Evolutionary conservation across 2,888 invertebrate species (phyloP), one percentile per base, ranked within the genome.

Genomic region (Xestobium rufovillosum): DNA sequence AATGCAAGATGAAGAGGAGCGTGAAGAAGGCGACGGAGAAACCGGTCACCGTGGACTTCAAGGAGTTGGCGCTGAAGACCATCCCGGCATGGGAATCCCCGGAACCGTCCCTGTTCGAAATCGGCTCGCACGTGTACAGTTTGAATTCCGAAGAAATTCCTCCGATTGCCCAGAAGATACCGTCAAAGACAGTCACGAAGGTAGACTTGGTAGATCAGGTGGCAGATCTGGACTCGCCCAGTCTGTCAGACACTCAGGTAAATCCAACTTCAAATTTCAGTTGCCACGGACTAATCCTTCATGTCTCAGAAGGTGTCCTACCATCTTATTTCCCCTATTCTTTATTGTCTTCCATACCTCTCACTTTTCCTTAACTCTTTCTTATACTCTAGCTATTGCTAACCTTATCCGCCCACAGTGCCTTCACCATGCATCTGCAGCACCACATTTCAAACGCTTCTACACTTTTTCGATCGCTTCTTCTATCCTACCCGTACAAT

Each of bases 171-270:
- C 51, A 52, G 14, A 53, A 49, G 33, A 34, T 43, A 23, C 48
- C 50, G 2, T 47, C 53, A 2, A 51, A 39, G 36, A 44, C 48
- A 3, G 11, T 55, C 4, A 36, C 53, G 38, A 51, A 45, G 33
- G 15, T 49, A 4, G 41, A 52, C 1, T 46, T 46, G 2, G 44
- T 47, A 25, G 38, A 44, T 4, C 16, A 47, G 4, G 51, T 65
- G 3, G 59, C 59, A 3, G 65, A 66, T 54, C 52, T 76, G 58
- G 75, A 76, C 53, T 75, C 75, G 15, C 73, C 76, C 14, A 74
- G 73, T 53, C 66, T 76, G 46, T 74, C 75, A 27, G 75, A 74
- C 55, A 76, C 76, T 31, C 75, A 76, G 53, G 69, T 73, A 50
- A 65, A 68, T 34, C 2, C 10, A 27, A 23, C n/a, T n/a, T n/a